Conservation (phyloP, 1,140 invertebrate genomes). For the Hylaeus anthracinus region DNA sequence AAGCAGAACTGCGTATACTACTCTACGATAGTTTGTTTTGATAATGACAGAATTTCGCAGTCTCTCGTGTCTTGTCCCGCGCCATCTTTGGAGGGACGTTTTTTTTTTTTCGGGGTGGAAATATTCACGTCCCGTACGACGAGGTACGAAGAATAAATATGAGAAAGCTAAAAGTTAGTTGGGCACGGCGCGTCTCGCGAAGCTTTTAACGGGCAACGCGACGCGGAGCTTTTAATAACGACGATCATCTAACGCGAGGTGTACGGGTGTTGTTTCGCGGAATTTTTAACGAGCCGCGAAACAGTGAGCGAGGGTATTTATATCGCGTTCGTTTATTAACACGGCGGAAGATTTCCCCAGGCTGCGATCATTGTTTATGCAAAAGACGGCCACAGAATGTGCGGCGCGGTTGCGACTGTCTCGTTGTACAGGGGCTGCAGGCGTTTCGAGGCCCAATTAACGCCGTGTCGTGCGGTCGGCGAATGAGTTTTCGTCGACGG, state of each 20-base stretch:
- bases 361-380: conserved; percentile 60
- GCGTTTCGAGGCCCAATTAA: conserved; percentile 61
- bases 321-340: conserved; percentile 43
- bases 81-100: no score
- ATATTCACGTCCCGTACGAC: no score
- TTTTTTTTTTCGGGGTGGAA: no score
- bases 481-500: conserved; percentile 51
- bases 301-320: not conserved
- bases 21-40: no score
- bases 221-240: conserved; percentile 15
- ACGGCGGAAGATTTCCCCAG: conserved; percentile 37
- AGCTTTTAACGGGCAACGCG: not conserved
- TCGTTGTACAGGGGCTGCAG: conserved; percentile 35
- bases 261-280: not conserved
- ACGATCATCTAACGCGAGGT: conserved; percentile 15
- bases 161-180: not conserved
- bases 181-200: not conserved
- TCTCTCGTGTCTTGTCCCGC: not conserved
- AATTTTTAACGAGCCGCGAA: conserved; percentile 40
- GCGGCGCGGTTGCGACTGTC: conserved; percentile 26
- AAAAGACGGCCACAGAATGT: conserved; percentile 47
- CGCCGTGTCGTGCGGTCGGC: conserved; percentile 47
- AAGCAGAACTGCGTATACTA: no score
- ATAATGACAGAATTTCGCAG: no score
- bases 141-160: not conserved